Percentiles rank a stretch among this genome's conserved stretches.
Evolutionary conservation across 2,113 vertebrate genomes (phyloP).

Genomic region (Myrmecobius fasciatus): DNA sequence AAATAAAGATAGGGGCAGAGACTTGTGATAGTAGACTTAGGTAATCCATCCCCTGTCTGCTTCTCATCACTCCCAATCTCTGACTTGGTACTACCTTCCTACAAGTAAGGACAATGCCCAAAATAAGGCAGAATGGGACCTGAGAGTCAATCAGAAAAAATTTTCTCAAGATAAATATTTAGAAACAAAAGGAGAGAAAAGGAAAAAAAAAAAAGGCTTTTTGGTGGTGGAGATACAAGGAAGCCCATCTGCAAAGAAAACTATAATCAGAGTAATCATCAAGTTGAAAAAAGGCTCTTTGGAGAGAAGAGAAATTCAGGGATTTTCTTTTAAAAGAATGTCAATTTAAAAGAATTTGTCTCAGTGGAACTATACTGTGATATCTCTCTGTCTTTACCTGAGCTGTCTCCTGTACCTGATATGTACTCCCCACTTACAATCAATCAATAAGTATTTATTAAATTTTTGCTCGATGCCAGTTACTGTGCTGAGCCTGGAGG

Average conservation of each 20-base stretch:
- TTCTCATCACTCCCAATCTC: not conserved
- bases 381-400: not conserved
- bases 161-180: not conserved
- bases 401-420: not conserved
- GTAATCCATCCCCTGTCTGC: not conserved
- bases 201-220: not conserved
- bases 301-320: not conserved
- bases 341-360: not conserved
- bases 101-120: not conserved
- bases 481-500: not conserved
- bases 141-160: not conserved
- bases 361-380: not conserved
- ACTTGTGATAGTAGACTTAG: not conserved
- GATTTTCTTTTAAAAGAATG: not conserved
- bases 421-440: not conserved
- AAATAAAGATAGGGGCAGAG: not conserved
- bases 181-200: not conserved
- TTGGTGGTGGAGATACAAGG: not conserved
- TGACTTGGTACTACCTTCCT: not conserved
- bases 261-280: not conserved
- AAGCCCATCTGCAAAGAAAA: not conserved
- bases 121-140: not conserved
- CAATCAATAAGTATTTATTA: not conserved
- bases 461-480: not conserved
- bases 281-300: not conserved